Base-by-base conservation (phyloP, 2,888 invertebrate genomes). In the Agonopterix alstromeriana region DNA sequence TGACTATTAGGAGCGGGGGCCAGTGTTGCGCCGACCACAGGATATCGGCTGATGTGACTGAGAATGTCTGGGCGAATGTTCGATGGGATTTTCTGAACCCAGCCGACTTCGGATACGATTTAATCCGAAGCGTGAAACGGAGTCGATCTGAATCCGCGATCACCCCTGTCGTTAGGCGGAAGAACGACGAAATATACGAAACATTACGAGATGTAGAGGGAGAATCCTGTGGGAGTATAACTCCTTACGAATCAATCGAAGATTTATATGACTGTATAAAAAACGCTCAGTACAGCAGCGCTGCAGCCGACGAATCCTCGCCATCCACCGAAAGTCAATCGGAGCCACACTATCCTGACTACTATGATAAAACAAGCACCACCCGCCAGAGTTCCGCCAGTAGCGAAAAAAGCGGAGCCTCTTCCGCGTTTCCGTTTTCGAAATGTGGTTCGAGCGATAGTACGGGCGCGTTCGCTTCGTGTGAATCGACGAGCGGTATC, bases 211-310 rank as follows among this genome's bases (percentile, higher is more conserved):
- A 79, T 46, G 74, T 64, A 0, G 87, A 85, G 55, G 74, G 65
- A 38, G 86, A 86, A 65, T 88, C 87, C 36, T 86, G 81, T 54
- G 85, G 80, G 12, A 86, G 87, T 55, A 82, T 88, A 53, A 89
- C 89, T 10, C 89, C 89, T 0, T 89, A 89, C 50, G 89, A 89
- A 63, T 89, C 89, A 0, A 89, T 89, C 51, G 89, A 89, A 66
- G 89, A 89, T 60, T 62, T 89, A 35, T 89, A 89, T 53, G 88
- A 89, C 48, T 88, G 89, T 57, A 89, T 89, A 17, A 89, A 89
- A 56, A 89, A 88, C 55, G 66, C 80, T n/a, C 77, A 80, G 5
- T 87, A 86, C 51, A 74, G 70, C 10, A 86, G 79, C 53, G 74
- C 77, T 4, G 79, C 74, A 4, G 78, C 64, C 9, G 83, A 82